Evolutionary conservation across 2,113 vertebrate genomes (phyloP).

Genomic region (Indri indri): DNA sequence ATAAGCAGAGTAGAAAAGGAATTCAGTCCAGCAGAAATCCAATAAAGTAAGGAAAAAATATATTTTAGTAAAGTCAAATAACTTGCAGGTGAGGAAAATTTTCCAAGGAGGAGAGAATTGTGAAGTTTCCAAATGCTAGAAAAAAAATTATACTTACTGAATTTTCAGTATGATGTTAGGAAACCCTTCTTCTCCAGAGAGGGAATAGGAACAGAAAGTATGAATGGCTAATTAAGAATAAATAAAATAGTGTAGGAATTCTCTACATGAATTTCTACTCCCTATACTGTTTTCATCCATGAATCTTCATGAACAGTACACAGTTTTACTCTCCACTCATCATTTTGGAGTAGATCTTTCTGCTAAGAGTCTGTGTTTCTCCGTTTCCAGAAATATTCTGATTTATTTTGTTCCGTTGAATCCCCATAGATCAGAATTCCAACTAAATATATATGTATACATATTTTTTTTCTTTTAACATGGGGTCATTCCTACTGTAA

Average conservation of each 20-base stretch:
- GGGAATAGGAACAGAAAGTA: not conserved
- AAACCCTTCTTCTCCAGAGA: not conserved
- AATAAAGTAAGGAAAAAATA: not conserved
- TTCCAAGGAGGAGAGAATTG: not conserved
- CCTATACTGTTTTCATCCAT: not conserved
- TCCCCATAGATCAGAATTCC: not conserved
- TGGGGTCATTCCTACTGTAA: not conserved
- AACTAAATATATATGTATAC: too few relatives aligned
- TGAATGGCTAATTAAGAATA: not conserved
- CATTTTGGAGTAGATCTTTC: not conserved
- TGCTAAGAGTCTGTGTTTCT: not conserved
- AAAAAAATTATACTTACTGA: not conserved
- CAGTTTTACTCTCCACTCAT: not conserved
- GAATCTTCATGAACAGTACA: not conserved
- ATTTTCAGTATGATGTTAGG: not conserved
- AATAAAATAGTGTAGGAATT: not conserved
- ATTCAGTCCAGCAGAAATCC: not conserved
- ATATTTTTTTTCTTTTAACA: not conserved
- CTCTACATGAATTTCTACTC: not conserved
- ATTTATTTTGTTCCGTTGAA: not conserved
- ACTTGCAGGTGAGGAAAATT: not conserved
- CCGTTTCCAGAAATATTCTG: not conserved
- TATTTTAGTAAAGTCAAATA: not conserved
- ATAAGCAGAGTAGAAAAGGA: not conserved
- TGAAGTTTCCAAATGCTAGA: not conserved